Conservation (phyloP, 1,140 invertebrate genomes). For the Lithobius niger region DNA sequence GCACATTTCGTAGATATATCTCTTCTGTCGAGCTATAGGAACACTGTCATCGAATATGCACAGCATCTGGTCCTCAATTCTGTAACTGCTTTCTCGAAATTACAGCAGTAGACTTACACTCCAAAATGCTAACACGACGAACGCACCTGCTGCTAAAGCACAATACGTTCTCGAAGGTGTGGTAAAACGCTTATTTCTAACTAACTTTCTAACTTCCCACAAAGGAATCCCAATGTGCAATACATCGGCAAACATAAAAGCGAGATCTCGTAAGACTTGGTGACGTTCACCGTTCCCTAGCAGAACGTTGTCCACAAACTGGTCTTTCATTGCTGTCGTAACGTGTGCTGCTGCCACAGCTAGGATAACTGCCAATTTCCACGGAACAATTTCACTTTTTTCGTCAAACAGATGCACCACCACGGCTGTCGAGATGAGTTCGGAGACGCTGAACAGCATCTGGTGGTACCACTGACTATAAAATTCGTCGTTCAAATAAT, state of each 20-base stretch:
- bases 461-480: conserved; percentile 47
- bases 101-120: no score
- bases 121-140: no score
- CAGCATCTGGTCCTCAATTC: no score
- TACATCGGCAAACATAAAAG: conserved; percentile 58
- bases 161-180: no score
- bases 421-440: conserved; percentile 51
- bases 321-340: conserved; percentile 54
- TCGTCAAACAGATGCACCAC: conserved; percentile 39
- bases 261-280: conserved; percentile 49
- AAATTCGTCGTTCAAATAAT: conserved; percentile 72
- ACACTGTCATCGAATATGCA: no score
- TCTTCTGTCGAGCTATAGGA: no score
- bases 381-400: conserved; percentile 42
- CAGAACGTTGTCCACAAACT: conserved; percentile 58
- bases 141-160: no score
- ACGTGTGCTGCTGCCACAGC: conserved; percentile 47
- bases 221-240: conserved; percentile 49
- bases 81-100: no score
- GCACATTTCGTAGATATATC: no score
- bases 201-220: conserved; percentile 27
- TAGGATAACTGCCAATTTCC: conserved; percentile 42
- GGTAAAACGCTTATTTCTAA: no score
- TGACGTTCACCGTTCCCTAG: conserved; percentile 50
- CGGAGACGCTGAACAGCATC: conserved; percentile 53